A percentile compares a stretch with the other conserved stretches of the same genome.
Conservation (phyloP, 1,140 invertebrate species). For the Drosophila nigromelanica region DNA sequence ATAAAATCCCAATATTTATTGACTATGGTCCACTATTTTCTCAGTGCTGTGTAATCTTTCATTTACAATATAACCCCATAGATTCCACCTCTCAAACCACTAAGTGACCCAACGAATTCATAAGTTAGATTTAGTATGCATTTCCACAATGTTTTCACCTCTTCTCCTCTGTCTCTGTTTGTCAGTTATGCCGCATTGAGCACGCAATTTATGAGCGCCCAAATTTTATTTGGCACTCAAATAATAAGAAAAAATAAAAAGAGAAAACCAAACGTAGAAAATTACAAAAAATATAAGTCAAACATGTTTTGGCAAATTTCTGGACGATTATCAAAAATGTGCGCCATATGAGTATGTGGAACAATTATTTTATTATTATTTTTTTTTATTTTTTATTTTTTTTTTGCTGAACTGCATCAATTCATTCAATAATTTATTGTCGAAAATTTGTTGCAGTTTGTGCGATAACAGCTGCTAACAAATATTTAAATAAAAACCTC, state of each 20-base stretch:
- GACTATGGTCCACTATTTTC: no score
- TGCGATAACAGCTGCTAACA: slow-evolving; percentile 70
- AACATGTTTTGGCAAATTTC: slow-evolving; percentile 78
- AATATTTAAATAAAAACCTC: slow-evolving; percentile 68
- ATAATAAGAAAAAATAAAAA: slow-evolving; percentile 3
- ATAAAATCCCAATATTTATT: no score
- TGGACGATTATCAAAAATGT: slow-evolving; percentile 69
- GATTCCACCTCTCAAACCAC: background rate
- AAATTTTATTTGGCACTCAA: slow-evolving; percentile 54
- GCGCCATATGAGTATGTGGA: slow-evolving; percentile 36
- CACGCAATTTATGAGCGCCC: slow-evolving; percentile 65
- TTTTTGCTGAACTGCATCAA: slow-evolving; percentile 34
- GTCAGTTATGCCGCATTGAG: slow-evolving; percentile 68
- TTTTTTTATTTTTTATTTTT: slow-evolving; percentile 36
- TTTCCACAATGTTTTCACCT: slow-evolving; percentile 24
- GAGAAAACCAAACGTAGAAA: slow-evolving; percentile 15
- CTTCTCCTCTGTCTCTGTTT: background rate
- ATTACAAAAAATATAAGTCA: slow-evolving; percentile 53
- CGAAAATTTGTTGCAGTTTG: slow-evolving; percentile 56
- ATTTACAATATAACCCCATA: background rate
- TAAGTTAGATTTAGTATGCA: slow-evolving; percentile 72
- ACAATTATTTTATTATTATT: slow-evolving; percentile 15
- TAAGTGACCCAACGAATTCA: slow-evolving; percentile 34
- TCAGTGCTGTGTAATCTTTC: background rate
- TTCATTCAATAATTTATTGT: slow-evolving; percentile 74